Percentiles rank a stretch among this genome's conserved stretches.
phyloP scores from a whole-genome alignment of 2,113 vertebrate genomes.

The Prochilodus magdalenae region DNA sequence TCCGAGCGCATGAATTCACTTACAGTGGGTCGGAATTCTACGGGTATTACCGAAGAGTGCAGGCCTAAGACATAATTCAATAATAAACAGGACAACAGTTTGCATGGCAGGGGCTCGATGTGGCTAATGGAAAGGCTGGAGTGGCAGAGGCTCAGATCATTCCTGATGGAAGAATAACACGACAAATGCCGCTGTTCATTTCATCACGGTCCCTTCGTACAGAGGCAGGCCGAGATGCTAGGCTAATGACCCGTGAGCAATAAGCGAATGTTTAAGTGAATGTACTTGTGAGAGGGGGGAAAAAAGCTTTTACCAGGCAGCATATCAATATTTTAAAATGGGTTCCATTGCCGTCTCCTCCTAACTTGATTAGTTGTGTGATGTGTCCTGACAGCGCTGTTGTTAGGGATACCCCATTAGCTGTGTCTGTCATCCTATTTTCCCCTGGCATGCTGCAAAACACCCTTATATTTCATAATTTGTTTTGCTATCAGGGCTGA shows the following conservation, averaged over 20 bases:
- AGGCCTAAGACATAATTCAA: conserved; percentile 73
- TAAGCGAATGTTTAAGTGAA: conserved; percentile 98
- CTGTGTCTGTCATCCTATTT: conserved; percentile 98
- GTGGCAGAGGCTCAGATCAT: conserved; percentile 60
- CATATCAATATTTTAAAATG: conserved; percentile 99
- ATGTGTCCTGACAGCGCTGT: conserved; percentile 95
- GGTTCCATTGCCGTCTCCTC: conserved; percentile 87
- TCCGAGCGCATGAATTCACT: conserved; percentile 62
- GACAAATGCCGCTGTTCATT: conserved; percentile 77
- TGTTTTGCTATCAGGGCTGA: conserved; percentile 99
- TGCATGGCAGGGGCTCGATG: conserved; percentile 63
- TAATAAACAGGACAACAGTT: conserved; percentile 75
- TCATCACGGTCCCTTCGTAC: conserved; percentile 86
- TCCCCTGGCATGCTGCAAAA: conserved; percentile 85
- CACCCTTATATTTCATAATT: conserved; percentile 99
- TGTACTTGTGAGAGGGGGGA: conserved; percentile 79
- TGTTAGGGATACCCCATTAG: conserved; percentile 99
- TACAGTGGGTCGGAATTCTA: conserved; percentile 69
- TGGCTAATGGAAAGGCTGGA: conserved; percentile 69
- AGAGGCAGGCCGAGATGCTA: conserved; percentile 82
- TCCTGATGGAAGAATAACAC: conserved; percentile 72
- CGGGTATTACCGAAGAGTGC: conserved; percentile 71
- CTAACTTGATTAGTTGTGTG: conserved; percentile 97
- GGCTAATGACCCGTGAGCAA: conserved; percentile 97
- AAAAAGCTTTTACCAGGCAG: conserved; percentile 90